Conservation (phyloP, 2,888 invertebrate species). For the Drosophila kanekoi region DNA sequence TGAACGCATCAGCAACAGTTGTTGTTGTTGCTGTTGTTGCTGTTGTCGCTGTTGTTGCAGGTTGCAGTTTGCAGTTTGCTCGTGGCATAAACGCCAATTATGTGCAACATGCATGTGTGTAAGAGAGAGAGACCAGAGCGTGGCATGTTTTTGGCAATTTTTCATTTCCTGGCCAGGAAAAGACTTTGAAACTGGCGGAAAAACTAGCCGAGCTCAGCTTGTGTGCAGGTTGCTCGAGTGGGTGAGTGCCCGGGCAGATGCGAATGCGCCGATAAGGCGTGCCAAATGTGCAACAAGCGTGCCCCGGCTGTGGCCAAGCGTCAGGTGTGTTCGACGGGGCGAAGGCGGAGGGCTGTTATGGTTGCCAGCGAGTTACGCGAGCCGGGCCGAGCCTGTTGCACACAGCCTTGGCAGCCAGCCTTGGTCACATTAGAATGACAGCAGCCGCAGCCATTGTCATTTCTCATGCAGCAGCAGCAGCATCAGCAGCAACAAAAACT, state of each 20-base stretch:
- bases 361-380: constrained; percentile 18
- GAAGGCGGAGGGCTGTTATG: not conserved
- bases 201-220: constrained; percentile 39
- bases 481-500: constrained; percentile 23
- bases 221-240: constrained; percentile 43
- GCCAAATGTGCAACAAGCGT: constrained; percentile 74
- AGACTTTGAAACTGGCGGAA: constrained; percentile 48
- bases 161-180: constrained; percentile 69
- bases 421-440: constrained; percentile 75
- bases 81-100: constrained; percentile 77
- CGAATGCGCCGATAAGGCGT: constrained; percentile 63
- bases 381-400: constrained; percentile 34
- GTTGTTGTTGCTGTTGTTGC: constrained; percentile 48
- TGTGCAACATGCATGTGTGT: constrained; percentile 61
- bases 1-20: constrained; percentile 70
- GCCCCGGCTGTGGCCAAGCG: constrained; percentile 42
- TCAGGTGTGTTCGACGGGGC: too few relatives aligned
- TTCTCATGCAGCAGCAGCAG: constrained; percentile 59
- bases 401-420: constrained; percentile 63
- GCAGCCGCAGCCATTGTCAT: constrained; percentile 70
- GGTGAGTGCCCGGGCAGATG: constrained; percentile 60
- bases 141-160: constrained; percentile 76
- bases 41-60: constrained; percentile 32
- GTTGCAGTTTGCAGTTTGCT: constrained; percentile 68
- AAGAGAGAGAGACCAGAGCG: constrained; percentile 46